phyloP scores from a whole-genome alignment of 2,888 invertebrate species.

The Conus canariensis region DNA sequence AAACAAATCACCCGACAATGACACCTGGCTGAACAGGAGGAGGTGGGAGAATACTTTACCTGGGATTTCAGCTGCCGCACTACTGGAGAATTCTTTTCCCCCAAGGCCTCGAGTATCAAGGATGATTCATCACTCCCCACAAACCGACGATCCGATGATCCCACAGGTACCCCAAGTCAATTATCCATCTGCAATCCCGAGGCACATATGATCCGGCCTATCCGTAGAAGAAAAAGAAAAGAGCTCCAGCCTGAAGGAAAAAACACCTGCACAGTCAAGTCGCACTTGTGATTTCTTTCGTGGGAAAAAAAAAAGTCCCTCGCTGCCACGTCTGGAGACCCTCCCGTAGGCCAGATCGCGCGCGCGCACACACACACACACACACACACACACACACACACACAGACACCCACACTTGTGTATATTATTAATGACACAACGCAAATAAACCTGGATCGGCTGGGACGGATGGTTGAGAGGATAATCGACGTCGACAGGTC shows the following conservation, averaged over 20 bases:
- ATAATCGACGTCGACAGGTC: not conserved
- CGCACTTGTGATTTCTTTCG: not conserved
- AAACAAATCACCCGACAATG: too few species aligned
- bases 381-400: not conserved
- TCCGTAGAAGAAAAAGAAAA: too few species aligned
- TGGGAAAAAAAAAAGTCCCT: not conserved
- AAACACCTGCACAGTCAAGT: not conserved
- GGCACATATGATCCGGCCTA: too few species aligned
- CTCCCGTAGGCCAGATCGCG: not conserved
- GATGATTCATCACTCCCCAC: not conserved
- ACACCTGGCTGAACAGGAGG: too few species aligned
- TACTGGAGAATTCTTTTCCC: too few species aligned
- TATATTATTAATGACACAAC: not conserved
- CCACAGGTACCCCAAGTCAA: not conserved
- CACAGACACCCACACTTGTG: not conserved
- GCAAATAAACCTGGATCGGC: not conserved
- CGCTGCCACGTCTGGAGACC: too few species aligned
- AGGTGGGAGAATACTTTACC: too few species aligned
- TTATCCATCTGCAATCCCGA: not conserved
- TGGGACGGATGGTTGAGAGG: not conserved
- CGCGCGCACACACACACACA: not conserved
- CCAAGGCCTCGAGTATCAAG: not conserved
- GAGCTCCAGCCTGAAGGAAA: not conserved
- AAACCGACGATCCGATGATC: not conserved
- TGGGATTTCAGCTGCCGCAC: too few species aligned